Conservation (phyloP, 2,797 vertebrate species). For the Coccyzus lansbergi region DNA sequence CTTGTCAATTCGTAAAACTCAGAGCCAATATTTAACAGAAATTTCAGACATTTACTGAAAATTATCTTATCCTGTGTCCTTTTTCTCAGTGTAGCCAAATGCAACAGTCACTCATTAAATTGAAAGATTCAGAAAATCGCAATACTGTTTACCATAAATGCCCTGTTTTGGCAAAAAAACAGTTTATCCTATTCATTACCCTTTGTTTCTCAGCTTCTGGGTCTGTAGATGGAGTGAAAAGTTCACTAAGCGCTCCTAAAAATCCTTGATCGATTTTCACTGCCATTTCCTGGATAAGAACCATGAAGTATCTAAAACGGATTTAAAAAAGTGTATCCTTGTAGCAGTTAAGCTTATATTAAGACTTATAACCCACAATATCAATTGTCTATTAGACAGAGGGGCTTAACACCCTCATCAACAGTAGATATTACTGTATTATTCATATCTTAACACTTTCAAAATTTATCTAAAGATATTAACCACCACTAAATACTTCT, state of each 20-base stretch:
- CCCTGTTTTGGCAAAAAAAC: neutral
- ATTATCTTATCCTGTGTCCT: neutral
- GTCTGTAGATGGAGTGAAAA: conserved; percentile 85
- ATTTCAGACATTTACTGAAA: neutral
- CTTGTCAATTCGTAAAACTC: neutral
- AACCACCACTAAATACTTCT: neutral
- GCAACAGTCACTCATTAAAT: neutral
- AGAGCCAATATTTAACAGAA: neutral
- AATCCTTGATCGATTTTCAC: conserved; percentile 95
- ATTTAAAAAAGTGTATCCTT: neutral
- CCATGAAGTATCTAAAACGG: conserved; percentile 93
- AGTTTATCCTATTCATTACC: conserved; percentile 71
- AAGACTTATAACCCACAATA: neutral
- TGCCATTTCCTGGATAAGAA: conserved; percentile 97
- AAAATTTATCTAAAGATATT: neutral
- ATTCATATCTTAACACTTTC: neutral
- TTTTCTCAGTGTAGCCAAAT: neutral
- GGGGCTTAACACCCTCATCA: neutral
- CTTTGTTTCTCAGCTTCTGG: conserved; percentile 81
- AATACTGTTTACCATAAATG: neutral
- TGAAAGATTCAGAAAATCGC: neutral
- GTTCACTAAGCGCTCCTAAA: conserved; percentile 83
- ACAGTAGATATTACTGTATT: neutral
- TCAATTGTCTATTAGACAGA: neutral
- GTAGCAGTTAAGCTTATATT: neutral